phyloP scores from a whole-genome alignment of 2,113 vertebrate genomes.

The Brachyistius frenatus region DNA sequence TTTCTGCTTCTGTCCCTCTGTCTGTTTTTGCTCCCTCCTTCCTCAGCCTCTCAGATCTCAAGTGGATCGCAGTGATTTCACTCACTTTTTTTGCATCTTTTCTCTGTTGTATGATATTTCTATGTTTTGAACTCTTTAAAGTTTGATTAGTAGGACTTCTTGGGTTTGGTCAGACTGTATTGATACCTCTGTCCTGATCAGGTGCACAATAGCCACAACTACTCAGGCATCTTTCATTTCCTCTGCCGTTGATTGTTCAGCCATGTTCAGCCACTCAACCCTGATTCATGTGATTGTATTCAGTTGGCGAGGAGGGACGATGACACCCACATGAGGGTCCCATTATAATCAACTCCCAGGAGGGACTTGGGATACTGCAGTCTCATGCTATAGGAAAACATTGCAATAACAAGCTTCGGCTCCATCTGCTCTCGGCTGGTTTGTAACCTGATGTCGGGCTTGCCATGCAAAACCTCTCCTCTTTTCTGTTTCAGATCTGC shows the following conservation, averaged over 20 bases:
- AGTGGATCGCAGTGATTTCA: conserved; percentile 46
- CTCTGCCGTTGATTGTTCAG: conserved; percentile 79
- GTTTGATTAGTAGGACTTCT: conserved; percentile 60
- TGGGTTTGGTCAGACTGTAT: conserved; percentile 65
- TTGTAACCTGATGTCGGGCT: conserved; percentile 19
- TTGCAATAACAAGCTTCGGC: conserved; percentile 65
- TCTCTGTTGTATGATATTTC: conserved; percentile 69
- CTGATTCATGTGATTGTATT: conserved; percentile 77
- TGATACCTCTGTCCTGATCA: conserved; percentile 77
- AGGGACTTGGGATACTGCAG: conserved; percentile 24
- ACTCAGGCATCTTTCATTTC: conserved; percentile 79
- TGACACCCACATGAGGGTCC: conserved; percentile 49
- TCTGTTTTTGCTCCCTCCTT: conserved; percentile 43
- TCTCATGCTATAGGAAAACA: conserved; percentile 50
- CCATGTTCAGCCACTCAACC: conserved; percentile 73
- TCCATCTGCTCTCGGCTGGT: conserved; percentile 27
- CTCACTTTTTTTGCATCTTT: conserved; percentile 35
- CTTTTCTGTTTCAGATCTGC: conserved; percentile 15
- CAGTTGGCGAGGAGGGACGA: conserved; percentile 48
- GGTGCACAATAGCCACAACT: conserved; percentile 77
- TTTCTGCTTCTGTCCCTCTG: conserved; percentile 55
- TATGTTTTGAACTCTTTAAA: conserved; percentile 59
- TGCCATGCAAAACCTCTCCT: conserved; percentile 29
- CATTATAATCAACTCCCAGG: conserved; percentile 37
- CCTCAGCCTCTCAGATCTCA: conserved; percentile 34